Evolutionary conservation across 2,113 vertebrate genomes (phyloP).

Genomic region (Pseudopipra pipra): DNA sequence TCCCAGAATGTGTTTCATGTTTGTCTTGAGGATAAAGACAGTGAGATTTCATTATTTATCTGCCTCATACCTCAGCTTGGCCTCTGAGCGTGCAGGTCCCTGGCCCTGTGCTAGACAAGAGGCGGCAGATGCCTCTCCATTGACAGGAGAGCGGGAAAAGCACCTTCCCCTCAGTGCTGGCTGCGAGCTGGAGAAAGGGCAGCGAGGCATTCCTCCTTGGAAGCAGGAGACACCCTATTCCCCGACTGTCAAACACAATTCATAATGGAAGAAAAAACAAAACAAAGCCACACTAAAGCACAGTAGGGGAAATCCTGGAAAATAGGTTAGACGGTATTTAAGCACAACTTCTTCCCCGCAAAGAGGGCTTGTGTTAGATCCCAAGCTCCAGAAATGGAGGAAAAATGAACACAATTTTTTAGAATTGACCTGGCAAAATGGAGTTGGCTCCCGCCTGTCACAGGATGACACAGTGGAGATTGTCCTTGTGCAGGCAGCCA

Average conservation of each 20-base stretch:
- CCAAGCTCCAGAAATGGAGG: background rate
- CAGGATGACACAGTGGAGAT: background rate
- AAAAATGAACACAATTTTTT: slow-evolving; percentile 19
- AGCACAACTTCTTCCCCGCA: background rate
- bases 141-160: background rate
- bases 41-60: background rate
- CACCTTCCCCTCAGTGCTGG: background rate
- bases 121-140: background rate
- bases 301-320: background rate
- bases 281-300: background rate
- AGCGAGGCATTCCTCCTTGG: background rate
- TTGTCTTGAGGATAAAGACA: slow-evolving; percentile 17
- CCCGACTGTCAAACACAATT: background rate
- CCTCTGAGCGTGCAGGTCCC: background rate
- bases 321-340: background rate
- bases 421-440: background rate
- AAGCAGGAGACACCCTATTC: background rate
- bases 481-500: rapidly evolving
- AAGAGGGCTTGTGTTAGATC: background rate
- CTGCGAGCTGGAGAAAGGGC: background rate
- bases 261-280: background rate
- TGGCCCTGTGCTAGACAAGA: background rate
- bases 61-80: background rate
- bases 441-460: background rate
- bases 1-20: background rate